Conservation (phyloP, 2,888 invertebrate genomes). For the Andrena marginata region DNA sequence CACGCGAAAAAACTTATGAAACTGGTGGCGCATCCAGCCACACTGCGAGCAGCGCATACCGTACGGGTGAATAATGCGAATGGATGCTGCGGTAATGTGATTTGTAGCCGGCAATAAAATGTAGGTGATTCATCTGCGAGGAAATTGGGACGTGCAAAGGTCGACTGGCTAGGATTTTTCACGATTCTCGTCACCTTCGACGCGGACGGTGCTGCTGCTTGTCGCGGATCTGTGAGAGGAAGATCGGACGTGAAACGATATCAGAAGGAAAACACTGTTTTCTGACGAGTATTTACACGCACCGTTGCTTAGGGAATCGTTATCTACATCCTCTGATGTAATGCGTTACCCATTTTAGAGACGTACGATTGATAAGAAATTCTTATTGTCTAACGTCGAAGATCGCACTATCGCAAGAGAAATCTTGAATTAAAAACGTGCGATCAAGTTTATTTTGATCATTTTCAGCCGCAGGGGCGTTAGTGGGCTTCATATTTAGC, state of each 20-base stretch:
- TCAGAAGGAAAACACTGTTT: neutral
- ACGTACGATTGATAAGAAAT: neutral
- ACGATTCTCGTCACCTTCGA: neutral
- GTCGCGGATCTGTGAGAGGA: neutral
- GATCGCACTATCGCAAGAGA: neutral
- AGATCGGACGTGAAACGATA: neutral
- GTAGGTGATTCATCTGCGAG: conserved; percentile 28
- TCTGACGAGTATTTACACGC: conserved; percentile 4
- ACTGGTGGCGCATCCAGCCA: conserved; percentile 38
- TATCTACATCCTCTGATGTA: conserved; percentile 10
- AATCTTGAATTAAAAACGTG: neutral
- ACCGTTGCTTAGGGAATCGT: neutral
- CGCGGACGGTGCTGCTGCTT: neutral
- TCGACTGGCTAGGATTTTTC: conserved; percentile 16
- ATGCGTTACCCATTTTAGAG: neutral
- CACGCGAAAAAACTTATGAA: conserved; percentile 30
- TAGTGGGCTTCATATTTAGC: too few relatives aligned
- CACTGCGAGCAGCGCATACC: conserved; percentile 1
- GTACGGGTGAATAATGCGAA: conserved; percentile 45
- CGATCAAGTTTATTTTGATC: too few relatives aligned
- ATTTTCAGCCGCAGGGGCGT: too few relatives aligned
- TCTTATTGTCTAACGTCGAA: neutral
- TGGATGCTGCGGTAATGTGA: conserved; percentile 45
- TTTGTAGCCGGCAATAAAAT: conserved; percentile 36
- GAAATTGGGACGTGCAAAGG: conserved; percentile 25